Conservation (phyloP, 2,888 invertebrate genomes). For the Plebejus argus region DNA sequence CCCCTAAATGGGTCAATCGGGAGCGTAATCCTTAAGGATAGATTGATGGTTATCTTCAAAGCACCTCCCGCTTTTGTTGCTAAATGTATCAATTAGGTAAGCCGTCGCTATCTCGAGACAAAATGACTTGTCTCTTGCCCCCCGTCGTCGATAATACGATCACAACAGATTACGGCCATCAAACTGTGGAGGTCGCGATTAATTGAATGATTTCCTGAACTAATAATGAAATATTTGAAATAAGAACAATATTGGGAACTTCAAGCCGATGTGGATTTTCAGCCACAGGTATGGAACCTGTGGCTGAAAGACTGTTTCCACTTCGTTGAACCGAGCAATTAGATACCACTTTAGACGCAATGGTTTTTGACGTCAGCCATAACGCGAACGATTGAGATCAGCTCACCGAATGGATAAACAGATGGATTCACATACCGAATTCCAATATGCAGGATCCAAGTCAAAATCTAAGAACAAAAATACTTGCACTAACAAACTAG, state of each 20-base stretch:
- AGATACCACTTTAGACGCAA: too few species aligned
- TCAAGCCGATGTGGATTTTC: too few species aligned
- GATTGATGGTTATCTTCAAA: conserved; percentile 26
- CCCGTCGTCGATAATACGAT: not conserved
- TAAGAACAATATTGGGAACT: too few species aligned
- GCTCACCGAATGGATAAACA: too few species aligned
- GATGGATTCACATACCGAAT: too few species aligned
- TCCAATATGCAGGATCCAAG: too few species aligned
- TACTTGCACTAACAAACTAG: not conserved
- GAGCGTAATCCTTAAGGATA: conserved; percentile 21
- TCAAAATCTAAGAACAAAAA: too few species aligned
- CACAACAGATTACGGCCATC: not conserved
- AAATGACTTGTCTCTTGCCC: not conserved
- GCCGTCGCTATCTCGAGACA: conserved; percentile 16
- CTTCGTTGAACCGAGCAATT: too few species aligned
- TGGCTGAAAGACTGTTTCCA: too few species aligned
- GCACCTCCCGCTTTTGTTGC: conserved; percentile 27
- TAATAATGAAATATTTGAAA: not conserved
- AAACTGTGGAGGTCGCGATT: not conserved
- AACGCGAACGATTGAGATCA: too few species aligned
- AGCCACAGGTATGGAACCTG: too few species aligned
- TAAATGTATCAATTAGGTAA: conserved; percentile 29
- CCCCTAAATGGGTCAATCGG: conserved; percentile 13
- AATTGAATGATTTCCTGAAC: not conserved
- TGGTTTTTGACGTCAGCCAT: too few species aligned